Base-by-base conservation (phyloP, 1,140 invertebrate species). In the Heliothis subflexa region DNA sequence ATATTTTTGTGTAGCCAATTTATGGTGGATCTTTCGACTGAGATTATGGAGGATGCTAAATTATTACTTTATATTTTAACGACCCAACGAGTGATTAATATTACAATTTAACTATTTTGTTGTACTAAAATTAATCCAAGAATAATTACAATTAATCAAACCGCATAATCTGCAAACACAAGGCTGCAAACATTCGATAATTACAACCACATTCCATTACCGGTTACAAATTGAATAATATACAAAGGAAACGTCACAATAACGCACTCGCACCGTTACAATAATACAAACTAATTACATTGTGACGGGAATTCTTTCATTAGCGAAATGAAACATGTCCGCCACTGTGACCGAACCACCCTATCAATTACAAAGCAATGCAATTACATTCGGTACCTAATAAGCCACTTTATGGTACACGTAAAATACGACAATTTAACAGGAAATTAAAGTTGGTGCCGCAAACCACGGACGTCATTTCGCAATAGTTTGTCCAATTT, bases 401-500 rank as follows among this genome's bases (percentile, higher is more conserved):
- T 86, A 82, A 82, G 64, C 73, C 74, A 74, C 81, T 78, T 66
- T 75, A 74, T 78, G 50, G 61, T 52, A 64, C 16, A 80, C 71
- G 66, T 77, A 78, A 70, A 78, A 87, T 84, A 80, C 81, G 83
- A 87, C 86, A 91, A 89, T 88, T 89, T 87, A 88, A 85, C 84
- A 85, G 91, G 86, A 89, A 92, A 92, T 92, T 90, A 91, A 90
- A 88, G 87, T 87, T 80, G 82, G 81, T 74, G 80, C 84, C 87
- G 85, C 88, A 91, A 86, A 89, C 89, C 90, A 84, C 89, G 92
- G 88, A 88, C 86, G 90, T 91, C 91, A 89, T 91, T 93, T 91
- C 81, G 89, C 87, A 88, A 94, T 93, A 94, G 91, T 94, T 94
- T 92, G 91, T 89, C 90, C 91, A 93, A 94, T 94, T 94, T 94